Percentiles rank a stretch among this genome's conserved stretches.
Conservation (phyloP, 2,113 vertebrate genomes). For the Falcunculus frontatus region DNA sequence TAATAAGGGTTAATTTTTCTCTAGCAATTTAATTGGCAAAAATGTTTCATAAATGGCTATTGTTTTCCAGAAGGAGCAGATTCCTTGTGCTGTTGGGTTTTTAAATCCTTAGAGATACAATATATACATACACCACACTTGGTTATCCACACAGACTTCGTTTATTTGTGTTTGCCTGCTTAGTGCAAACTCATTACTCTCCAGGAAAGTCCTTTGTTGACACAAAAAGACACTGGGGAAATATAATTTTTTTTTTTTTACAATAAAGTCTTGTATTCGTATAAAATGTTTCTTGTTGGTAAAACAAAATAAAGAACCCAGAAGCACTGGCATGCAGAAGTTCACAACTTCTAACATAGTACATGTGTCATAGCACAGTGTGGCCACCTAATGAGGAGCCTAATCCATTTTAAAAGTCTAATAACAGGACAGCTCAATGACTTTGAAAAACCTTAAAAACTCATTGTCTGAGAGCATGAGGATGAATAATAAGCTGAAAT, state of each 20-base stretch:
- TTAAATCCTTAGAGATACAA: background rate
- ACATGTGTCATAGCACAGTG: background rate
- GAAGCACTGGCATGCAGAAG: background rate
- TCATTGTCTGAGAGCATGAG: background rate
- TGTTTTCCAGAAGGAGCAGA: background rate
- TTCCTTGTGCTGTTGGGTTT: background rate
- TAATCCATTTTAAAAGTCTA: background rate
- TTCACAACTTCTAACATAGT: background rate
- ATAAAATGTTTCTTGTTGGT: background rate
- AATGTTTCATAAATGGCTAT: background rate
- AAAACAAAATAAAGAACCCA: constrained; percentile 27
- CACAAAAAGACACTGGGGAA: constrained; percentile 32
- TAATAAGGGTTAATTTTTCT: background rate
- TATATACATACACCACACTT: background rate
- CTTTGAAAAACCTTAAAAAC: background rate
- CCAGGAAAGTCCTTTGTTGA: constrained; percentile 40
- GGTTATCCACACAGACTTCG: background rate
- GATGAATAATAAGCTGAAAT: background rate
- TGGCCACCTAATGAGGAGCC: background rate
- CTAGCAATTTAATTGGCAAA: background rate
- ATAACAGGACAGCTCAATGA: background rate
- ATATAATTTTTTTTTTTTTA: background rate
- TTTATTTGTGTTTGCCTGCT: constrained; percentile 54
- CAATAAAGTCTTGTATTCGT: background rate
- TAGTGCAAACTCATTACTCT: constrained; percentile 18